A percentile compares a stretch with the other conserved stretches of the same genome.
These are phyloP conservation scores for Emydura subglobosa DNA, from an alignment of 2,113 vertebrate species.

Conservation along the genomic window DNA sequence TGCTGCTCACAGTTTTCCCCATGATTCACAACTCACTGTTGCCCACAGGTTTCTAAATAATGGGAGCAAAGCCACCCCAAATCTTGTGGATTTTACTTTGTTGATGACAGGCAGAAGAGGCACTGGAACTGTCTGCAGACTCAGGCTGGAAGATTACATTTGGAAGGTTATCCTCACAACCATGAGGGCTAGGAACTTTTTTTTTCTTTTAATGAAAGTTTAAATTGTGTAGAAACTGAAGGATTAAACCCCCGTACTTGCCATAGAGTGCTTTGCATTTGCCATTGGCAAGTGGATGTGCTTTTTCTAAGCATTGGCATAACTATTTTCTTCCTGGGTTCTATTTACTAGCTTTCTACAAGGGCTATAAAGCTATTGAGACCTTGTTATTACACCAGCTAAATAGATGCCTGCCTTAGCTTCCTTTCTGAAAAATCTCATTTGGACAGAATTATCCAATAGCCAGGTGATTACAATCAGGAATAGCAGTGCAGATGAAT, in stretches of 20 bases:
- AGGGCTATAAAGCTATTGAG: neutral
- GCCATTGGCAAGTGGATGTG: neutral
- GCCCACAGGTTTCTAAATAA: neutral
- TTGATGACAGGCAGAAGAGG: constrained; percentile 41
- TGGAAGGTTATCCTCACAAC: neutral
- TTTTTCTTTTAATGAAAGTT: neutral
- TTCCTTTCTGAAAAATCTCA: neutral
- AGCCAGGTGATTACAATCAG: neutral
- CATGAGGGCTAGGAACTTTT: neutral
- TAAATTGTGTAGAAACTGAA: neutral
- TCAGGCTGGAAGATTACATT: constrained; percentile 43
- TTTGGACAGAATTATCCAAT: neutral
- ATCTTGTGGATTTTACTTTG: constrained; percentile 57
- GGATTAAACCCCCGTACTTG: neutral
- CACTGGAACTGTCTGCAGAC: constrained; percentile 55
- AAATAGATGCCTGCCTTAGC: neutral
- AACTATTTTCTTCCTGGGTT: neutral
- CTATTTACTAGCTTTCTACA: neutral
- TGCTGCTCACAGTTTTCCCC: neutral
- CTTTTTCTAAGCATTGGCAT: neutral
- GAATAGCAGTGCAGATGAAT: neutral
- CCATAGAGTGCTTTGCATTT: neutral
- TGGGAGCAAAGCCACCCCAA: neutral
- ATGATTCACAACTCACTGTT: neutral
- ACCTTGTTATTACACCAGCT: neutral